Evolutionary conservation across 2,797 vertebrate species (phyloP).

Genomic region (Ispidina picta): DNA sequence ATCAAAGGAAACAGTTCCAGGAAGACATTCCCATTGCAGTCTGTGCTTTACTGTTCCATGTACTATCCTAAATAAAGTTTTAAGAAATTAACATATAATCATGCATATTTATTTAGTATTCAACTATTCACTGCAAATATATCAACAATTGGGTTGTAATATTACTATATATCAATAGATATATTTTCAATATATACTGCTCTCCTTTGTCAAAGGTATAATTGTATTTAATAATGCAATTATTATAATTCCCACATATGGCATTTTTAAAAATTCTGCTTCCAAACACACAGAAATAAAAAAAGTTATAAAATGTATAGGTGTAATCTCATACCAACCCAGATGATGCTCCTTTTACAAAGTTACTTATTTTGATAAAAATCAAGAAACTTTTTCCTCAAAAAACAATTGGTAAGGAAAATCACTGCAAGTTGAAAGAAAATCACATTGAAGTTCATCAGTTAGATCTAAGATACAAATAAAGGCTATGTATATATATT

Average conservation of each 20-base stretch:
- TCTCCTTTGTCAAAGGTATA: neutral
- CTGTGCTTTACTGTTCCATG: constrained; percentile 84
- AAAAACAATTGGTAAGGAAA: neutral
- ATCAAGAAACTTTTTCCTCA: neutral
- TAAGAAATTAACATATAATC: neutral
- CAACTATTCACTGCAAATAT: neutral
- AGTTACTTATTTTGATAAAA: neutral
- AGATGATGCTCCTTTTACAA: neutral
- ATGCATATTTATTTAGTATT: neutral
- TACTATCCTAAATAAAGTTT: constrained; percentile 70
- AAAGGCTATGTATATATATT: neutral
- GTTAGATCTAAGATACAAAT: neutral
- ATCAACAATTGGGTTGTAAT: neutral
- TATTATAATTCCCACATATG: neutral
- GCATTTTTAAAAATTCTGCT: neutral
- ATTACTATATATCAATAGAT: neutral
- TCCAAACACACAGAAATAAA: neutral
- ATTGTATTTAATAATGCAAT: neutral
- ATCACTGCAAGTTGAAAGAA: neutral
- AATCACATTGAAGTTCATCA: neutral
- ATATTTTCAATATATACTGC: neutral
- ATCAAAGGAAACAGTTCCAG: constrained; percentile 80
- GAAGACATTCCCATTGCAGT: constrained; percentile 80
- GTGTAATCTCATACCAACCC: neutral
- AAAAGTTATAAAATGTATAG: neutral